Evolutionary conservation across 2,797 vertebrate genomes (phyloP), one percentile per base, ranked within the genome.

Genomic region (Anisognathus igniventris): DNA sequence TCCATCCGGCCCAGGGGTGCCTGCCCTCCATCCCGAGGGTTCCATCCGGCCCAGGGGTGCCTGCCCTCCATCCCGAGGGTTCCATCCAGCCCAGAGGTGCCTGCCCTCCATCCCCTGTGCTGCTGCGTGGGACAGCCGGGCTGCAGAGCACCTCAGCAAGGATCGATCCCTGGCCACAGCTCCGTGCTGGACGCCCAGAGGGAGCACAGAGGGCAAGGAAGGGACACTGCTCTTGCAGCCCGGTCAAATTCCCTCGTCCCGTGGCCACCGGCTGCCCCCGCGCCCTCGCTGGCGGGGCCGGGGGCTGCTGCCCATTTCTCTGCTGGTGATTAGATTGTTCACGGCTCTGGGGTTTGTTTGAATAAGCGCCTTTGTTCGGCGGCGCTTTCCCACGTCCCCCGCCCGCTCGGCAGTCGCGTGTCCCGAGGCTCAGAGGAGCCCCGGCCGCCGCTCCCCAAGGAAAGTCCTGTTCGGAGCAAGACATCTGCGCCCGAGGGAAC

Each of bases 321-420:
- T 94, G 96, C 96, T 97, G 97, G 97, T 98, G 97, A 98, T 98
- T 98, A 97, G 98, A 98, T 98, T 98, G 98, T 98, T 98, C 98
- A 98, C 95, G 98, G 98, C 98, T 98, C 98, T 98, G 98, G 98
- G 98, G 96, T 97, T 95, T 95, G 98, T 97, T 96, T 99, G 98
- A 99, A 99, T 98, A 93, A 97, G 77, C 12, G 42, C 97, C 97
- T 98, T 99, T 99, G 99, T 99, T 95, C 40, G 42, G 10, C 62
- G 28, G 80, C 75, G 93, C 98, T 98, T 99, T 99, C 99, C 99
- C 99, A 99, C 98, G 98, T 98, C 98, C 98, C 96, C 91, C 97
- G 92, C 97, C 98, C 97, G 96, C 97, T 96, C 97, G 97, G 98
- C 97, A 97, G 98, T 98, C 98, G 98, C 98, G 98, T 98, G 98